phyloP scores from a whole-genome alignment of 1,140 invertebrate genomes.

The Scylla paramamosain region DNA sequence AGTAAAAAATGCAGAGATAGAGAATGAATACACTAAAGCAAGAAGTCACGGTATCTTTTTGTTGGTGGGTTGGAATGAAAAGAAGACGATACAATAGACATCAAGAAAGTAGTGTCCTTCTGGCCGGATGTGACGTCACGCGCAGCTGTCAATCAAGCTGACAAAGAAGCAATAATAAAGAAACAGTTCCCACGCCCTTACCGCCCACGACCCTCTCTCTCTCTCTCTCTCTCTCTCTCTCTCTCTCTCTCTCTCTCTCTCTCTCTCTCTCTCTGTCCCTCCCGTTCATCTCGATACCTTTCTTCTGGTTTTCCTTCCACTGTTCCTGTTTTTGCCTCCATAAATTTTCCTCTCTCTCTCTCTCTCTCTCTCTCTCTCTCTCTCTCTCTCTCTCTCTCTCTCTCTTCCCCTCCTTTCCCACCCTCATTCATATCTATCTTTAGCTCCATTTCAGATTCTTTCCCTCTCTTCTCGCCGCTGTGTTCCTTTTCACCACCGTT shows the following conservation, averaged over 20 bases:
- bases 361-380: no score
- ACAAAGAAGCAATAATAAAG: not conserved
- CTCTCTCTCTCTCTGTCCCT: not conserved
- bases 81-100: not conserved
- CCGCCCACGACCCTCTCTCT: not conserved
- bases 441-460: no score
- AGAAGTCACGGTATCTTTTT: not conserved
- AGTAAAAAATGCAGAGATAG: not conserved
- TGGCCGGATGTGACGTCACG: not conserved
- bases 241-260: conserved; percentile 16
- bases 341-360: no score
- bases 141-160: not conserved
- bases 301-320: not conserved
- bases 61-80: not conserved
- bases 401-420: no score
- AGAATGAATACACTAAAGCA: not conserved
- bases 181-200: not conserved
- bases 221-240: conserved; percentile 12
- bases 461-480: no score
- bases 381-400: not conserved
- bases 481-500: no score
- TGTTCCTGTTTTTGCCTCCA: no score
- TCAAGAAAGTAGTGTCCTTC: not conserved
- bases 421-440: no score
- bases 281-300: not conserved